Percentiles rank a stretch among this genome's conserved stretches.
Conservation (phyloP, 2,113 vertebrate species). For the Heptranchias perlo region DNA sequence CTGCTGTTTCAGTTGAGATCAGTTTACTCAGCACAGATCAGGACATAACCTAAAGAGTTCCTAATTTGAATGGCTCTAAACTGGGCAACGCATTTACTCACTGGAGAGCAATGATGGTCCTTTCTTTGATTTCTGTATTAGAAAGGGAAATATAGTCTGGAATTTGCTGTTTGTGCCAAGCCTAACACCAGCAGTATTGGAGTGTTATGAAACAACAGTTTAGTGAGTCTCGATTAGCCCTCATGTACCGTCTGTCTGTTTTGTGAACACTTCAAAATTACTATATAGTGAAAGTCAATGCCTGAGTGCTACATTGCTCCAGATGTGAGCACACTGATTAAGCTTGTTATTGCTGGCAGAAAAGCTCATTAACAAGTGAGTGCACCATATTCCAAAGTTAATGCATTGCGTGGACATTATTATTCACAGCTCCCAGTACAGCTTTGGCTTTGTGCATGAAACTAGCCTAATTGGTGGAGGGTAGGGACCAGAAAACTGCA, state of each 20-base stretch:
- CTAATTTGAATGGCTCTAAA: neutral
- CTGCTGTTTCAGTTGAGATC: no score
- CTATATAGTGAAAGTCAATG: neutral
- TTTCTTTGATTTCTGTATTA: neutral
- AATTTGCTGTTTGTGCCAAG: neutral
- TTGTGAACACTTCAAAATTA: conserved; percentile 15
- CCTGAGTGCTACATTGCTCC: neutral
- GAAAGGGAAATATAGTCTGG: neutral
- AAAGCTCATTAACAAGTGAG: neutral
- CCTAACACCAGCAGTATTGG: neutral
- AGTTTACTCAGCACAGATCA: neutral
- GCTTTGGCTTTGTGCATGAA: neutral
- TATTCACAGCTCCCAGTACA: neutral
- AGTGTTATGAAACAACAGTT: conserved; percentile 7
- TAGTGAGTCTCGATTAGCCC: neutral
- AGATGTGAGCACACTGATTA: conserved; percentile 25
- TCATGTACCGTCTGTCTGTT: neutral
- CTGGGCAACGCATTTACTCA: neutral
- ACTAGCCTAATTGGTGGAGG: neutral
- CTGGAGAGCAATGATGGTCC: neutral
- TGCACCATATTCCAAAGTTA: neutral
- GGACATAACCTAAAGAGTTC: neutral
- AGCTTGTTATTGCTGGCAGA: conserved; percentile 11
- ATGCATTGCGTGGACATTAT: conserved; percentile 17
- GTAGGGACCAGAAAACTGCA: neutral